phyloP scores from a whole-genome alignment of 2,888 invertebrate species.

The Drosophila kanekoi region DNA sequence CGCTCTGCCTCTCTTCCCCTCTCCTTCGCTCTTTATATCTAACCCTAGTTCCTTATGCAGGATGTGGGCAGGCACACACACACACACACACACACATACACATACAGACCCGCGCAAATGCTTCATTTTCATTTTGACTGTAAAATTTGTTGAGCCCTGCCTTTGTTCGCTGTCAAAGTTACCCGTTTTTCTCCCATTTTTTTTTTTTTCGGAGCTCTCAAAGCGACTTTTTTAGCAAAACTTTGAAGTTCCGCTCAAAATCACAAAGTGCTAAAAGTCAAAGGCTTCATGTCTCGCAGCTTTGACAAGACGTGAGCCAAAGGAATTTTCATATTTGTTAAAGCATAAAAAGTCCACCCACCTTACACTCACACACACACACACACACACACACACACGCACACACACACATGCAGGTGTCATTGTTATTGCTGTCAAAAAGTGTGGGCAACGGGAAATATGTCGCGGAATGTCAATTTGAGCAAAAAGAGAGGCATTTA shows the following conservation, averaged over 20 bases:
- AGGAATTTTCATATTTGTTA: constrained; percentile 41
- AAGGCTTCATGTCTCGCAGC: constrained; percentile 48
- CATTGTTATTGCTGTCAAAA: neutral
- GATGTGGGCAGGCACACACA: constrained; percentile 30
- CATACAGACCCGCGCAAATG: constrained; percentile 11
- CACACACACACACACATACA: neutral
- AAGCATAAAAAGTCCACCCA: constrained; percentile 1
- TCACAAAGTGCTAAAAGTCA: constrained; percentile 52
- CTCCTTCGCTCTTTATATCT: neutral
- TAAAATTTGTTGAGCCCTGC: constrained; percentile 44
- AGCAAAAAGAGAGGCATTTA: neutral
- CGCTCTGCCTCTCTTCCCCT: neutral
- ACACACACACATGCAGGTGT: neutral
- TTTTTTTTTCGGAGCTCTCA: constrained; percentile 28
- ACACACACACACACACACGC: too few species aligned
- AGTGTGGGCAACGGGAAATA: constrained; percentile 11
- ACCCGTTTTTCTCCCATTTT: constrained; percentile 8
- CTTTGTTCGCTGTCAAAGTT: constrained; percentile 47
- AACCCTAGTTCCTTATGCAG: constrained; percentile 15
- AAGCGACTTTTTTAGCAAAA: constrained; percentile 49
- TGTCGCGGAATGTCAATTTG: constrained; percentile 23
- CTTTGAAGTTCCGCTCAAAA: constrained; percentile 60
- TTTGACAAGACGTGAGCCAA: constrained; percentile 38
- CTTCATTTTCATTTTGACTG: constrained; percentile 43
- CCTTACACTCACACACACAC: neutral